These are phyloP conservation scores for Ahaetulla prasina DNA, from an alignment of 2,113 vertebrate species.

Conservation along the genomic window DNA sequence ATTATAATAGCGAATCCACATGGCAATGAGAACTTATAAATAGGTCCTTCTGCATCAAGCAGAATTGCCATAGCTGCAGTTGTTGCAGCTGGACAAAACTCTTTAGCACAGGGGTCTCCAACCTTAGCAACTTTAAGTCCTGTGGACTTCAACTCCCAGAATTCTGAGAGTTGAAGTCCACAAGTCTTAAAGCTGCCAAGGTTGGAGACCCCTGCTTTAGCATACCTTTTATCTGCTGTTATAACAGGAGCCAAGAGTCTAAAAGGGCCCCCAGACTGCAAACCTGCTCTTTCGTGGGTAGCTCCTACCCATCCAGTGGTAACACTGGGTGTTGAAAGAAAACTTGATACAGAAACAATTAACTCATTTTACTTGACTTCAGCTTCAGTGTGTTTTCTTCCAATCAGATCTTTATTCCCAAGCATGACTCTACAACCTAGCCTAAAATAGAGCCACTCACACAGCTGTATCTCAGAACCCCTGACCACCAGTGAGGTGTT, in stretches of 20 bases:
- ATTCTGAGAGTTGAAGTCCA: too few relatives aligned
- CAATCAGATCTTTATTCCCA: not conserved
- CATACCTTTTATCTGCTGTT: not conserved
- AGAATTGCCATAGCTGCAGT: not conserved
- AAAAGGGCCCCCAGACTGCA: not conserved
- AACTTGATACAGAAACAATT: not conserved
- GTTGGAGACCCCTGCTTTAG: too few relatives aligned
- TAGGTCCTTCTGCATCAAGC: not conserved
- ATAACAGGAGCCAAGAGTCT: not conserved
- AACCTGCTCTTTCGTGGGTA: not conserved
- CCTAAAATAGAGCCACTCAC: not conserved
- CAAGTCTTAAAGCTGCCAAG: too few relatives aligned
- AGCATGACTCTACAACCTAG: not conserved
- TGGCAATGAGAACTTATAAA: not conserved
- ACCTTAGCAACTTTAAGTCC: too few relatives aligned
- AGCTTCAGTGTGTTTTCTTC: not conserved
- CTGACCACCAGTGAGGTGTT: not conserved
- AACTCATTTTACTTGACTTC: not conserved
- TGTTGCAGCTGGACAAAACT: not conserved
- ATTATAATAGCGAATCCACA: not conserved
- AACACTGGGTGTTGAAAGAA: not conserved
- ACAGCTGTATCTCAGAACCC: not conserved
- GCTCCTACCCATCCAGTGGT: not conserved
- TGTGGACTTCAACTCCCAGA: too few relatives aligned
- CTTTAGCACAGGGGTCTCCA: too few relatives aligned